These are phyloP conservation scores for Choloepus hoffmanni DNA, from an alignment of 2,113 vertebrate species.

Conservation along the genomic window DNA sequence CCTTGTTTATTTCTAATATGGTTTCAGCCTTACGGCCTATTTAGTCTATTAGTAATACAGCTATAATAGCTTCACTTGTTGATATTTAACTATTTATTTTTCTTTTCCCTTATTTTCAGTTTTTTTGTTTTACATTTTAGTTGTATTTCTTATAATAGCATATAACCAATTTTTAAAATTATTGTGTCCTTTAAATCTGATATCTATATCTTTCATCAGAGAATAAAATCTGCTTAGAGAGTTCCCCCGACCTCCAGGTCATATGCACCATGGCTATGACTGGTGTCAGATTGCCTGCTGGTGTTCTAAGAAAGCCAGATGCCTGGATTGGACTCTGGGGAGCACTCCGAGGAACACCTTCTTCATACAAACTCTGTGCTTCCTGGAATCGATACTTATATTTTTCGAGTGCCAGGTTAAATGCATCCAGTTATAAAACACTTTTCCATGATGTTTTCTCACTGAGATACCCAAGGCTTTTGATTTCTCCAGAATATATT, in stretches of 20 bases:
- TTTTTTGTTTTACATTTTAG: not conserved
- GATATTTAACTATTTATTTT: not conserved
- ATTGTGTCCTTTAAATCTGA: not conserved
- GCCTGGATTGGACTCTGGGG: constrained; percentile 84
- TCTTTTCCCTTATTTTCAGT: not conserved
- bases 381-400: constrained; percentile 80
- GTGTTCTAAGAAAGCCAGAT: constrained; percentile 83
- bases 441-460: constrained; percentile 76
- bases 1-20: not conserved
- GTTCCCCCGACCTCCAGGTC: constrained; percentile 68
- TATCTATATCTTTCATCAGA: not conserved
- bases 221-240: not conserved
- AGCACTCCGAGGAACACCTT: constrained; percentile 81
- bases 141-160: not conserved
- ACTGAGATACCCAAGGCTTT: constrained; percentile 72
- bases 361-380: constrained; percentile 70
- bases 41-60: not conserved
- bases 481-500: constrained; percentile 80
- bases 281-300: constrained; percentile 80
- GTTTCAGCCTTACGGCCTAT: not conserved
- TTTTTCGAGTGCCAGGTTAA: constrained; percentile 79
- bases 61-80: not conserved
- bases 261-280: constrained; percentile 85
- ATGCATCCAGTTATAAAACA: constrained; percentile 72
- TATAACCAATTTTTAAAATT: not conserved